Base-by-base conservation (phyloP, 1,140 invertebrate species). In the Drepana arcuata region DNA sequence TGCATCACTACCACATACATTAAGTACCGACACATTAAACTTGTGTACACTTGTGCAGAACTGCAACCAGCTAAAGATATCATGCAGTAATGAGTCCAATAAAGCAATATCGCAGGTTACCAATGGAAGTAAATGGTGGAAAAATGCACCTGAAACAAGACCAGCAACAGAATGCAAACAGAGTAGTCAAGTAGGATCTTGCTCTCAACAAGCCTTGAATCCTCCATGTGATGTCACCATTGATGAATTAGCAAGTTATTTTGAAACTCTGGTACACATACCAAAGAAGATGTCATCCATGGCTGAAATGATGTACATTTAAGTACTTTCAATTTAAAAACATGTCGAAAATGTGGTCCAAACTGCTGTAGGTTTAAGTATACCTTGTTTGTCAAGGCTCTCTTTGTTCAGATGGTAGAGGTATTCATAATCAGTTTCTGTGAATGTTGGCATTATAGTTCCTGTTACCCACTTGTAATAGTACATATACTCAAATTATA, bases 281-380 rank as follows among this genome's bases (percentile, higher is more conserved):
- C 95, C 95, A 46, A 95, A 95, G 81, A 96, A 97, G 75, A 97
- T 96, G 95, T 96, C 94, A 16, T 90, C 91, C 31, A 96, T 96
- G 95, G 95, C 95, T 34, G 94, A 96, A 84, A 95, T 96, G 94
- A 96, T 96, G 95, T 97, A 97, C 73, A 96, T 94, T 84, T 97
- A 87, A 88, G 13, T 18, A 35, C n/a, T n/a, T n/a, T n/a, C n/a
- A n/a, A n/a, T n/a, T n/a, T n/a, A n/a, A n/a, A n/a, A n/a, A n/a
- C n/a, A n/a, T n/a, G n/a, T n/a, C n/a, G n/a, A n/a, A n/a, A n/a
- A n/a, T n/a, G n/a, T n/a, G n/a, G n/a, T n/a, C n/a, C n/a, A n/a
- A n/a, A n/a, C n/a, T n/a, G n/a, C n/a, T n/a, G n/a, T n/a, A n/a
- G n/a, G n/a, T n/a, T n/a, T n/a, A n/a, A n/a, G n/a, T n/a, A n/a